Conservation (phyloP, 2,797 vertebrate genomes). For the Hapalemur alaotrensis region DNA sequence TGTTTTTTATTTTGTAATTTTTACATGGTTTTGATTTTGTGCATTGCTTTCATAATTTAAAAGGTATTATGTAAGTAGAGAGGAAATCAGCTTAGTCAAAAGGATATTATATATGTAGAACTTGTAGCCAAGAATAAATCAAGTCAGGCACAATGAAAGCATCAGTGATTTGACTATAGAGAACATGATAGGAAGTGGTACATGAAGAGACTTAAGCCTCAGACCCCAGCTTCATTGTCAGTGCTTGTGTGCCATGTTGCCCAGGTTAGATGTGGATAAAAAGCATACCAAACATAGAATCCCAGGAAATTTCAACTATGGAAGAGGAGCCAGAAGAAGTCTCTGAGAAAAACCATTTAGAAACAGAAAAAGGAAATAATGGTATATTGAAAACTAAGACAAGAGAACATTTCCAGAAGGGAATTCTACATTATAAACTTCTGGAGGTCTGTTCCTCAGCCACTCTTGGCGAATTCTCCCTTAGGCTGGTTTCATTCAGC, state of each 20-base stretch:
- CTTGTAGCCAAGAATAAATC: not conserved
- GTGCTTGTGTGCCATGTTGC: not conserved
- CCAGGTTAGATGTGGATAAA: not conserved
- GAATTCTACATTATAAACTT: not conserved
- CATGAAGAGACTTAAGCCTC: not conserved
- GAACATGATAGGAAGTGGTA: not conserved
- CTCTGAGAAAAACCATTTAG: not conserved
- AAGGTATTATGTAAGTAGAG: not conserved
- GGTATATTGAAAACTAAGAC: not conserved
- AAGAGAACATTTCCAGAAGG: not conserved
- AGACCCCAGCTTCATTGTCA: not conserved
- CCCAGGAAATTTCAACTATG: not conserved
- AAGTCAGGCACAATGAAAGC: not conserved
- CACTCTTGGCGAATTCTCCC: not conserved
- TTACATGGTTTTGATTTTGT: not conserved
- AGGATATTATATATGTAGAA: not conserved
- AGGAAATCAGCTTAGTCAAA: not conserved
- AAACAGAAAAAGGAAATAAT: not conserved
- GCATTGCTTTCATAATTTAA: not conserved
- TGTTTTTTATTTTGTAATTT: not conserved
- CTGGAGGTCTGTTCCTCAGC: not conserved
- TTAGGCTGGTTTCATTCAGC: not conserved
- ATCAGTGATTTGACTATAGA: not conserved
- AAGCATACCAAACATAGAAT: not conserved
- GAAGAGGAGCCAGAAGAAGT: not conserved